Evolutionary conservation across 2,797 vertebrate species (phyloP), one percentile per base, ranked within the genome.

Genomic region (Pristis pectinata): DNA sequence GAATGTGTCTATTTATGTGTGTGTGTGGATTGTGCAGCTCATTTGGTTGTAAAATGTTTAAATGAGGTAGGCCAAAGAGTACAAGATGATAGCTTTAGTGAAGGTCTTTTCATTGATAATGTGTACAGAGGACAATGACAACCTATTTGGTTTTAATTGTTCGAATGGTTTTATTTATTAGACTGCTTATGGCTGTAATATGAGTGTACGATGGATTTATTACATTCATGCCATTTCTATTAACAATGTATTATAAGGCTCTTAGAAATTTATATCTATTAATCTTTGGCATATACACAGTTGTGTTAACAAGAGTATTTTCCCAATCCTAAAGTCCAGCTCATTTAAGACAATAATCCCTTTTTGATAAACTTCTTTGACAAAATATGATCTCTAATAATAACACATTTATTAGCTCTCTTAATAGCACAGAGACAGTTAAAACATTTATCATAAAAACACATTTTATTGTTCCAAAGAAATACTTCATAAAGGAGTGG

Each of bases 81-180:
- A 76, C 49, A 70, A 56, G 30, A 53, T 56, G 70, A 76, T 41
- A 76, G 11, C 41, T 34, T 72, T 24, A 76, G 92, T 94, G 67
- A 94, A 94, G 70, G 70, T 76, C 92, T 94, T 94, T 94, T 76
- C 92, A 94, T 53, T 94, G 92, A 72, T 94, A 49, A 74, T 41
- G 67, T 76, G 27, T 49, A n/a, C 27, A 76, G 72, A 94, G 44
- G 70, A 94, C 74, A 53, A 94, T 76, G 92, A n/a, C 70, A 94
- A 49, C 19, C 30, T 70, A 2, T n/a, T 94, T 76, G 49, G 30
- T 53, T 87, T 93, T 76, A 94, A 56, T 94, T 94, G 92, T 94
- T 44, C 94, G 22, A 49, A 53, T 44, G 13, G 49, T 56, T 94
- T 94, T 94, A 94, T 94, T 94, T 76, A 94, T 93, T 53, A 76